Evolutionary conservation across 2,888 invertebrate species (phyloP).

Genomic region (Tenthredo livida): DNA sequence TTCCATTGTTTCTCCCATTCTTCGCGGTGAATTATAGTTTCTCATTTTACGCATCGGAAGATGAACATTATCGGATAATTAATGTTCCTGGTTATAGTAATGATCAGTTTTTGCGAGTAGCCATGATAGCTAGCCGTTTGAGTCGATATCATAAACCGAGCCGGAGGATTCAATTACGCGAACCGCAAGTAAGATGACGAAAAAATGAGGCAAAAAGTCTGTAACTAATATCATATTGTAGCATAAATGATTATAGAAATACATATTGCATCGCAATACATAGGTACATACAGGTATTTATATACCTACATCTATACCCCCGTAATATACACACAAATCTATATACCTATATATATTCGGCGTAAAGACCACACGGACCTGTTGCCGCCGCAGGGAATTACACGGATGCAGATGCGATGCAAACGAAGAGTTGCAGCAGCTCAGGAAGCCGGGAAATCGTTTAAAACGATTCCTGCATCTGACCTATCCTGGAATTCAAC

Average conservation of each 20-base stretch:
- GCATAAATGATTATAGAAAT: conserved; percentile 4
- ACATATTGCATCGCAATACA: neutral
- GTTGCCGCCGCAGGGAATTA: conserved; percentile 38
- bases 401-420: neutral
- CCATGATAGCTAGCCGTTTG: neutral
- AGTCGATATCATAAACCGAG: neutral
- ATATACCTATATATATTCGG: neutral
- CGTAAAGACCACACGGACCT: conserved; percentile 12
- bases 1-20: no score
- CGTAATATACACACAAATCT: neutral
- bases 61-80: neutral
- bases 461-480: conserved; percentile 58
- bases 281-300: no score
- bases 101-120: neutral
- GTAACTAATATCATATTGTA: neutral
- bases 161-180: neutral
- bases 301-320: neutral
- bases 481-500: conserved; percentile 64
- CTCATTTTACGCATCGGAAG: no score
- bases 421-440: neutral
- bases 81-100: neutral
- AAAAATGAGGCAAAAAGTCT: neutral
- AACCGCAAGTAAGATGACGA: neutral
- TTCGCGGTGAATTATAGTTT: no score
- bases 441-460: conserved; percentile 14